Conservation (phyloP, 2,797 vertebrate species). For the Scomberomorus guttatus region DNA sequence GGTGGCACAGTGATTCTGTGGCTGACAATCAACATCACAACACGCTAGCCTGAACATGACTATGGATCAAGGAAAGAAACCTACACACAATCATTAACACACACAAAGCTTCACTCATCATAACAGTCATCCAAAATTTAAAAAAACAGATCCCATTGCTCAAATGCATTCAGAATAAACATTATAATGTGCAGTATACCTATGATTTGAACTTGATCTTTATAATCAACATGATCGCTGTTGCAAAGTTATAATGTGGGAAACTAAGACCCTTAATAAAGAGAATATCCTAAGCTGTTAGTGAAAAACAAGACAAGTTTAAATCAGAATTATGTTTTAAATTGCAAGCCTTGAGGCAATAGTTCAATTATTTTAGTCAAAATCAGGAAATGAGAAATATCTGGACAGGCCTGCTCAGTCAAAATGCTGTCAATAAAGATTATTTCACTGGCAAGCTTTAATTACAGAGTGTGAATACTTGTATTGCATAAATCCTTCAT, state of each 20-base stretch:
- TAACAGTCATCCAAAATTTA: neutral
- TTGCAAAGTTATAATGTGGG: neutral
- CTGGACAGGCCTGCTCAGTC: neutral
- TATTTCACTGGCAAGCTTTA: slow-evolving; percentile 24
- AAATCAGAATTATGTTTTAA: neutral
- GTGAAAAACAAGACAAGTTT: neutral
- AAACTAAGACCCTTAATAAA: neutral
- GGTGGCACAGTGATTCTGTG: neutral
- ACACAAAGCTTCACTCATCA: neutral
- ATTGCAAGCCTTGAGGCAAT: neutral
- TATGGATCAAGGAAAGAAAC: neutral
- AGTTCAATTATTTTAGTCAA: neutral
- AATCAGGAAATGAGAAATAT: neutral
- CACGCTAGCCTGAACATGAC: neutral
- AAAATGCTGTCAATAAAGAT: slow-evolving; percentile 11
- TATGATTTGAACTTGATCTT: too few relatives aligned
- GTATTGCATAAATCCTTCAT: slow-evolving; percentile 29
- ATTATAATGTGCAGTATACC: neutral
- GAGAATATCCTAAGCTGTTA: neutral
- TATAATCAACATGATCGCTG: neutral
- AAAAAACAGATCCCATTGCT: neutral
- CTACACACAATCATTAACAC: neutral
- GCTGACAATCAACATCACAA: neutral
- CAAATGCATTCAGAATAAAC: neutral
- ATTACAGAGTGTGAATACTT: slow-evolving; percentile 18